Percentiles rank a stretch among this genome's conserved stretches.
Conservation (phyloP, 2,797 vertebrate species). For the Kryptolebias ocellatus region DNA sequence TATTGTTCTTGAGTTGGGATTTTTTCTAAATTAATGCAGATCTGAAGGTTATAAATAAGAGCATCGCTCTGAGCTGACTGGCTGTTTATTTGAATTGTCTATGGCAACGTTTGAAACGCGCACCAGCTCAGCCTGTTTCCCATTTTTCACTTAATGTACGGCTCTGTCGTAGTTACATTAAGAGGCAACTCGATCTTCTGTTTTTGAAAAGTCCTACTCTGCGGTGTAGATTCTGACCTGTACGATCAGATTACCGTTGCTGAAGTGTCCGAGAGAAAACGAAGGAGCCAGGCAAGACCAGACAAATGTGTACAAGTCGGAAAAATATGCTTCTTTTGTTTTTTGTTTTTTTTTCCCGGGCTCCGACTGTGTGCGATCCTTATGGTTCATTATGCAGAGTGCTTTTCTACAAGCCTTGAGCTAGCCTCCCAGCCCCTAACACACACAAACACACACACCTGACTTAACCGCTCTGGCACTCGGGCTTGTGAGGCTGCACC, state of each 20-base stretch:
- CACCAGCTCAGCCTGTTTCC: background rate
- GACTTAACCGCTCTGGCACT: slow-evolving; percentile 76
- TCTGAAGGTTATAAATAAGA: background rate
- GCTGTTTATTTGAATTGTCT: slow-evolving; percentile 30
- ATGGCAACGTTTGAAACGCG: slow-evolving; percentile 10
- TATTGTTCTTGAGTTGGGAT: background rate
- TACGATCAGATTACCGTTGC: background rate
- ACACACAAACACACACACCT: slow-evolving; percentile 38
- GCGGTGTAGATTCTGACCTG: background rate
- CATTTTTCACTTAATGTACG: background rate
- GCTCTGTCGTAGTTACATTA: background rate
- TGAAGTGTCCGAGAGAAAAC: slow-evolving; percentile 6
- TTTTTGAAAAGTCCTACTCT: background rate
- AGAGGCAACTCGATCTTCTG: background rate
- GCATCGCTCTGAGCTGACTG: slow-evolving; percentile 6
- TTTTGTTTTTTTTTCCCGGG: background rate
- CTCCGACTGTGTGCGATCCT: slow-evolving; percentile 22
- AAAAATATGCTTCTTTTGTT: slow-evolving; percentile 9
- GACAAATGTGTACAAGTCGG: slow-evolving; percentile 33
- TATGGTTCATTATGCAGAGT: slow-evolving; percentile 27
- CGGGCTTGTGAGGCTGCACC: slow-evolving; percentile 68
- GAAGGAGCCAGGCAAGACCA: slow-evolving; percentile 28
- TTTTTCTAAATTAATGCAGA: background rate
- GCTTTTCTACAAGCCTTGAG: slow-evolving; percentile 44
- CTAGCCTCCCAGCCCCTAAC: slow-evolving; percentile 27